These are phyloP conservation scores for Calycopis cecrops DNA, from an alignment of 1,140 invertebrate species.

Conservation along the genomic window DNA sequence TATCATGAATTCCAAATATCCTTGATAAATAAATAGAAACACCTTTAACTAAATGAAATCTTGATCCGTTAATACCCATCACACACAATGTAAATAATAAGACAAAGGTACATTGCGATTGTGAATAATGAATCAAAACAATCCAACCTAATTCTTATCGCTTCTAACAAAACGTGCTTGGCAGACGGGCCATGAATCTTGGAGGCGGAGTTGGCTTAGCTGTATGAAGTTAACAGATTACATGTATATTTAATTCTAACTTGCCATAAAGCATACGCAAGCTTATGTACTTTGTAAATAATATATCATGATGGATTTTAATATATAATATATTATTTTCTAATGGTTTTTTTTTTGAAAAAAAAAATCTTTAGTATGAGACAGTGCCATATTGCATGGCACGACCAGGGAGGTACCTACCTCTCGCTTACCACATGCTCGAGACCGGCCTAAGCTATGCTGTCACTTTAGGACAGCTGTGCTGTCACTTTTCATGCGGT, in stretches of 20 bases:
- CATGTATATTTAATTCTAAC: conserved; percentile 45
- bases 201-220: conserved; percentile 31
- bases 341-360: no score
- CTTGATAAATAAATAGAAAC: no score
- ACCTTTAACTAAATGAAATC: background rate
- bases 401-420: no score
- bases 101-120: background rate
- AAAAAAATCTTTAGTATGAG: no score
- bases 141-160: conserved; percentile 33
- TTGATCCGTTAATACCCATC: background rate
- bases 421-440: no score
- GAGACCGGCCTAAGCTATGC: no score
- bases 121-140: conserved; percentile 26
- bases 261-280: conserved; percentile 21
- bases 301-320: conserved; percentile 16
- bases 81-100: no score
- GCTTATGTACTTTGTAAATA: conserved; percentile 32
- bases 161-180: conserved; percentile 29
- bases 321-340: background rate
- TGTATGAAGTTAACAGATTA: conserved; percentile 44
- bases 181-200: conserved; percentile 35
- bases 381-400: no score
- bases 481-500: no score
- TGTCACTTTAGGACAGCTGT: no score
- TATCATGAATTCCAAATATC: no score